phyloP scores from a whole-genome alignment of 2,113 vertebrate genomes.

The Nycticebus coucang region DNA sequence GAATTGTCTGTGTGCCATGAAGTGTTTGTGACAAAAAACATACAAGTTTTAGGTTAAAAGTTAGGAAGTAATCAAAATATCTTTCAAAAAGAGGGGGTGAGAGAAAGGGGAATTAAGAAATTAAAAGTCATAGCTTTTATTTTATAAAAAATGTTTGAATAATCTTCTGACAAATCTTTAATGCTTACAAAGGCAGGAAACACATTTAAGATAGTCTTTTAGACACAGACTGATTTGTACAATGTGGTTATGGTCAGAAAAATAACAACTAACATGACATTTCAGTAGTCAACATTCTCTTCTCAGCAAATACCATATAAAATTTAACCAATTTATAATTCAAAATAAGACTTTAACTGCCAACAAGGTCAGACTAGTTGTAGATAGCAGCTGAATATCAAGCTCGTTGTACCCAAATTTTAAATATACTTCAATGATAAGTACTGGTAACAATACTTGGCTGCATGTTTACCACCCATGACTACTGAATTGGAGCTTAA shows the following conservation, averaged over 20 bases:
- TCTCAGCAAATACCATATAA: constrained; percentile 44
- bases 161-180: constrained; percentile 86
- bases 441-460: constrained; percentile 33
- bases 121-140: constrained; percentile 81
- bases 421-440: constrained; percentile 37
- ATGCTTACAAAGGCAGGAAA: constrained; percentile 88
- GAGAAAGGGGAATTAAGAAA: constrained; percentile 73
- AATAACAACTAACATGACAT: constrained; percentile 71
- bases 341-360: constrained; percentile 61
- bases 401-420: constrained; percentile 8
- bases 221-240: constrained; percentile 75
- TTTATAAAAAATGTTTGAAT: constrained; percentile 86
- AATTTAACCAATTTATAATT: constrained; percentile 41
- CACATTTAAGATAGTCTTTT: constrained; percentile 85
- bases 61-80: constrained; percentile 76
- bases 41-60: constrained; percentile 22
- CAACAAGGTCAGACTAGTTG: background rate
- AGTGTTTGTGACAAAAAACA: constrained; percentile 55
- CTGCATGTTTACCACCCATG: constrained; percentile 23
- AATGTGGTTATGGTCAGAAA: constrained; percentile 72
- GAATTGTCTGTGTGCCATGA: constrained; percentile 64
- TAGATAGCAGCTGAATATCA: constrained; percentile 11
- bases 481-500: background rate
- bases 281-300: constrained; percentile 55
- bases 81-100: constrained; percentile 60